A percentile compares a stretch with the other conserved stretches of the same genome.
Evolutionary conservation across 2,113 vertebrate species (phyloP).

Genomic region (Coptodon rendalli): DNA sequence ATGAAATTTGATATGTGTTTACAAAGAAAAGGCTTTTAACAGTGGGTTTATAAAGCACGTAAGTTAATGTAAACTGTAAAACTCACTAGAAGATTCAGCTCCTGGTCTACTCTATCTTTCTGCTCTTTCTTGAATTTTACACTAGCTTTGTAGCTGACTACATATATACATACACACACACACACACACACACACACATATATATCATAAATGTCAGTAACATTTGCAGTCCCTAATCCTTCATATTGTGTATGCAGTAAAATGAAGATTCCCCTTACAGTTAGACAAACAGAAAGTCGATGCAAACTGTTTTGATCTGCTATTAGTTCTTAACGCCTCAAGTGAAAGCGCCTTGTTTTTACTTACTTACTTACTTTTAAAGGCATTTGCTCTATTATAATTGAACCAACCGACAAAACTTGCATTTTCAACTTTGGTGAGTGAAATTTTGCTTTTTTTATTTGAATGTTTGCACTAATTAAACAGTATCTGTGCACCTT

Average conservation of each 20-base stretch:
- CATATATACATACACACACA: too few relatives aligned
- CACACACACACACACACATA: too few relatives aligned
- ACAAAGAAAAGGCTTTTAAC: neutral
- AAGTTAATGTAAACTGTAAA: neutral
- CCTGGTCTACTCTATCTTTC: neutral
- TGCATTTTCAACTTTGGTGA: neutral
- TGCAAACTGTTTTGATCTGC: neutral
- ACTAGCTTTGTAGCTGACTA: neutral
- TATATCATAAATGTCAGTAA: neutral
- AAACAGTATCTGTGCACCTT: neutral
- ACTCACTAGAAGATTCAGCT: neutral
- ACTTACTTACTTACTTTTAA: neutral
- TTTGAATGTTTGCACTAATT: neutral
- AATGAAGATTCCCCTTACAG: accelerated
- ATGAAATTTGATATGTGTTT: neutral
- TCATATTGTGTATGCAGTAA: neutral
- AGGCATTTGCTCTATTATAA: accelerated
- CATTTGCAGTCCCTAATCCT: neutral
- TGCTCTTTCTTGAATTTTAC: neutral
- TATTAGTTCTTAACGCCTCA: neutral
- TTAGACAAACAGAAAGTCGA: neutral
- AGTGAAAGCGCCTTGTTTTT: accelerated
- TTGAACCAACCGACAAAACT: neutral
- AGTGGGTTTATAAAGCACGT: accelerated
- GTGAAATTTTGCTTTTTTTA: neutral